Evolutionary conservation across 2,888 invertebrate species (phyloP).

Genomic region (Odiellus spinosus): DNA sequence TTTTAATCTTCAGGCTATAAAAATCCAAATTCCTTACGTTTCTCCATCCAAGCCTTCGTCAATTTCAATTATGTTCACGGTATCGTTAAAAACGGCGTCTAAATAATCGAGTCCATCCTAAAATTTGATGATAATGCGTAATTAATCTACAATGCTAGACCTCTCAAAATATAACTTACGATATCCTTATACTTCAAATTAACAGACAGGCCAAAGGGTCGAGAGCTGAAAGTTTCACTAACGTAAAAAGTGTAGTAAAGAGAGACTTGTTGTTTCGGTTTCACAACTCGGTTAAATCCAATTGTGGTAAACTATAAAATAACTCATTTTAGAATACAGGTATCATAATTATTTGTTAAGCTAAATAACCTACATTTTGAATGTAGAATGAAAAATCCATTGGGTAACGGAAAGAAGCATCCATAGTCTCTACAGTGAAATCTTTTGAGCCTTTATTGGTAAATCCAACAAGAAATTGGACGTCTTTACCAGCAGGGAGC

Average conservation of each 20-base stretch:
- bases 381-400: conserved; percentile 97
- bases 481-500: conserved; percentile 75
- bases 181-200: conserved; percentile 77
- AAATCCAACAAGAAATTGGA: conserved; percentile 91
- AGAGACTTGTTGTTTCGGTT: conserved; percentile 81
- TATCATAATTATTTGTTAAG: too few species aligned
- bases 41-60: conserved; percentile 96
- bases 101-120: conserved; percentile 48
- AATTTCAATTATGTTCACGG: conserved; percentile 83
- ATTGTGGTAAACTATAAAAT: conserved; percentile 60
- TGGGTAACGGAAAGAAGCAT: conserved; percentile 96
- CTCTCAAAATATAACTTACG: conserved; percentile 34
- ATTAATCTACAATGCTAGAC: background rate
- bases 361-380: conserved; percentile 49
- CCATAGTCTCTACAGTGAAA: conserved; percentile 78
- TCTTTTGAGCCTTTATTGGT: conserved; percentile 77
- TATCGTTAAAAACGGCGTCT: conserved; percentile 95
- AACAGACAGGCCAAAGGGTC: conserved; percentile 89
- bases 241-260: conserved; percentile 88
- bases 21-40: conserved; percentile 46
- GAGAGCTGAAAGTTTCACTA: conserved; percentile 87
- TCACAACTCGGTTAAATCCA: conserved; percentile 69
- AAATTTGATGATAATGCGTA: background rate
- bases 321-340: background rate
- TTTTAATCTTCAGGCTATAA: background rate